Percentiles rank a stretch among this genome's conserved stretches.
phyloP scores from a whole-genome alignment of 2,113 vertebrate genomes.

The Dasyurus viverrinus region DNA sequence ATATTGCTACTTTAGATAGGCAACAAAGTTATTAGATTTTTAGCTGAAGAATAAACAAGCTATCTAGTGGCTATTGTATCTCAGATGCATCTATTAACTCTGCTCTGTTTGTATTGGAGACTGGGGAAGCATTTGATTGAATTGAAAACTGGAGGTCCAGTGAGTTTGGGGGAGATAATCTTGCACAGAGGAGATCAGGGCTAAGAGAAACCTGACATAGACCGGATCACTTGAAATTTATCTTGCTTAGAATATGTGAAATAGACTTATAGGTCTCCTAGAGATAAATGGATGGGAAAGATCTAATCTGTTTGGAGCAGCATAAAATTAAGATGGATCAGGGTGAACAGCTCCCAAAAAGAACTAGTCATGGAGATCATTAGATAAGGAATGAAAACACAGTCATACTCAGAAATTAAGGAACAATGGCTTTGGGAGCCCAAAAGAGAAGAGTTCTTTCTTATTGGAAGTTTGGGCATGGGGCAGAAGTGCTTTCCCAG shows the following conservation, averaged over 20 bases:
- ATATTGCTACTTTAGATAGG: too few species aligned
- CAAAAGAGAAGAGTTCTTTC: background rate
- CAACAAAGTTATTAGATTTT: background rate
- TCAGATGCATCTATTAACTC: background rate
- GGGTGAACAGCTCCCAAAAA: background rate
- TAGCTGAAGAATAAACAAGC: background rate
- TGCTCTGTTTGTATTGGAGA: background rate
- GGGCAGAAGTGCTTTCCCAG: background rate
- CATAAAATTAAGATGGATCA: background rate
- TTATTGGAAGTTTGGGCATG: background rate
- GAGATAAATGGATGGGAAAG: background rate
- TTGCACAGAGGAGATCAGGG: background rate
- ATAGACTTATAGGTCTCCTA: background rate
- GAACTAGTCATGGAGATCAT: background rate
- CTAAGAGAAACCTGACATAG: background rate
- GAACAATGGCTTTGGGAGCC: background rate
- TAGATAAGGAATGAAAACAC: background rate
- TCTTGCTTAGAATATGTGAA: background rate
- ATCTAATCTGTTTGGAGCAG: background rate
- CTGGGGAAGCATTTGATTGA: background rate
- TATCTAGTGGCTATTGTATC: background rate
- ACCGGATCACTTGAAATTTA: background rate
- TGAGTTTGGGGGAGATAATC: background rate
- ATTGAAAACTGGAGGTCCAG: background rate
- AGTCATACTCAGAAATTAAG: background rate